A percentile compares a stretch with the other conserved stretches of the same genome.
Evolutionary conservation across 2,113 vertebrate species (phyloP).

Genomic region (Mobula hypostoma): DNA sequence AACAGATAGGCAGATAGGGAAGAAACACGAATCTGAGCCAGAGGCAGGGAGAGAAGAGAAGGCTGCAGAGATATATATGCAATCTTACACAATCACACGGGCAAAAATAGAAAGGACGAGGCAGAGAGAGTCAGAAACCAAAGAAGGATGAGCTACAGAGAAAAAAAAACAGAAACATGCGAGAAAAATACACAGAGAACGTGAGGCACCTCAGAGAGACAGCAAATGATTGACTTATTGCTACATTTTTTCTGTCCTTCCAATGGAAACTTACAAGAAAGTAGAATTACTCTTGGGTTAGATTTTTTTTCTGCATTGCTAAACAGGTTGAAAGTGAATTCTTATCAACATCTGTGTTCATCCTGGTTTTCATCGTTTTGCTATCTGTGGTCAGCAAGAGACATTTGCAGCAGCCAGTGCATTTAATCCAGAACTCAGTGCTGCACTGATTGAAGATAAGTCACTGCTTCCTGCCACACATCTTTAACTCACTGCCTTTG

Average conservation of each 20-base stretch:
- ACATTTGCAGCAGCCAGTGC: not conserved
- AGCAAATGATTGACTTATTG: not conserved
- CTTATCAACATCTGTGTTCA: not conserved
- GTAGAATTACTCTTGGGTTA: not conserved
- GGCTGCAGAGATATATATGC: not conserved
- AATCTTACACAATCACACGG: not conserved
- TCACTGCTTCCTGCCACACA: constrained; percentile 12
- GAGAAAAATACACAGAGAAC: not conserved
- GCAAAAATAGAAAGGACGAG: not conserved
- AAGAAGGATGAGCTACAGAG: not conserved
- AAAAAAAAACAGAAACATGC: not conserved
- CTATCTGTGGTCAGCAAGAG: not conserved
- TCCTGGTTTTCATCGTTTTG: not conserved
- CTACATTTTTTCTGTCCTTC: not conserved
- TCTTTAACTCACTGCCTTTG: constrained; percentile 15
- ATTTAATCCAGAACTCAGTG: not conserved
- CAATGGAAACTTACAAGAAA: not conserved
- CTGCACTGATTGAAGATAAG: not conserved
- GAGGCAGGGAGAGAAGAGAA: not conserved
- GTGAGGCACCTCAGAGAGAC: not conserved
- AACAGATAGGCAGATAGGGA: not conserved
- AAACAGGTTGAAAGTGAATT: constrained; percentile 3
- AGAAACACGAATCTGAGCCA: not conserved
- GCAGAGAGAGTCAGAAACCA: not conserved
- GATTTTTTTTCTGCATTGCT: not conserved